Evolutionary conservation across 2,888 invertebrate genomes (phyloP).

Genomic region (Eilema sororculum): DNA sequence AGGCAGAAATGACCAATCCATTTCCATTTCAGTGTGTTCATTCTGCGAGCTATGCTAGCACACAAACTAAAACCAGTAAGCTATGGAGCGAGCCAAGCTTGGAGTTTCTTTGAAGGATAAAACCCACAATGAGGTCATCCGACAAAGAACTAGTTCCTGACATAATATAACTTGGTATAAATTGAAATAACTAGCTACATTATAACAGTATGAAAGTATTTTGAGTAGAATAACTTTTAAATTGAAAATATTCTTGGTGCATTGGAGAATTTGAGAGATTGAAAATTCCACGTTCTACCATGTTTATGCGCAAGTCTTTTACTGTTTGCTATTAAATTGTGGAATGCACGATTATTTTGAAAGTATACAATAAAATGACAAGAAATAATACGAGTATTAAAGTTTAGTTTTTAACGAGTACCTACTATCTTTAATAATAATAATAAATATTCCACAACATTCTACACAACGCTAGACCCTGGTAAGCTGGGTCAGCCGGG

Average conservation of each 20-base stretch:
- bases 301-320: not conserved
- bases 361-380: not conserved
- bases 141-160: not conserved
- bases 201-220: not conserved
- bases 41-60: not conserved
- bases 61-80: not conserved
- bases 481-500: no score
- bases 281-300: not conserved
- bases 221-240: not conserved
- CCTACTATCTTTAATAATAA: no score
- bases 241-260: not conserved
- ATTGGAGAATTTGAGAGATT: not conserved
- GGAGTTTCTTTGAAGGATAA: conserved; percentile 1
- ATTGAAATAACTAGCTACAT: not conserved
- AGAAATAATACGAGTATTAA: no score
- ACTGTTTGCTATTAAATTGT: not conserved
- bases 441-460: no score
- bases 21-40: not conserved
- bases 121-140: not conserved
- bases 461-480: no score
- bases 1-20: not conserved
- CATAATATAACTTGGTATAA: not conserved
- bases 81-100: not conserved
- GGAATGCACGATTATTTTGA: not conserved
- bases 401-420: no score